phyloP scores from a whole-genome alignment of 2,888 invertebrate species.

The Nephrotoma flavescens region DNA sequence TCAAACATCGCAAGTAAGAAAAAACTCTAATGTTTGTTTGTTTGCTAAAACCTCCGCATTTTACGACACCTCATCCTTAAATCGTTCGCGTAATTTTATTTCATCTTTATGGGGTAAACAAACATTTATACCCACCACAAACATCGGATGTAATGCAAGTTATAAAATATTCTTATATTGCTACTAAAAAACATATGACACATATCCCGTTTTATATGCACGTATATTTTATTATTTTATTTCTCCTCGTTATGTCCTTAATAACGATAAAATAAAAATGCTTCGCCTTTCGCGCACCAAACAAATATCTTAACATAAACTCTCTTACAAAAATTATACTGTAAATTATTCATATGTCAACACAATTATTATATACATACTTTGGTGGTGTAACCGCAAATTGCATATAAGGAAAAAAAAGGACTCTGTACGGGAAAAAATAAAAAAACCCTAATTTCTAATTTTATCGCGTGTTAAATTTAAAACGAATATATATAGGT shows the following conservation, averaged over 20 bases:
- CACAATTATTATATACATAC: background rate
- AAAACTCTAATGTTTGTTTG: background rate
- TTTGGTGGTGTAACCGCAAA: background rate
- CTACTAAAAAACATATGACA: background rate
- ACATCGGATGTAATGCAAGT: background rate
- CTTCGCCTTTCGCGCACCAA: background rate
- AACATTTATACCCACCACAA: background rate
- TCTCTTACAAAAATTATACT: background rate
- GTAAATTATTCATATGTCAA: background rate
- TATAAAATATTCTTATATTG: background rate
- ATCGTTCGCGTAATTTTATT: background rate
- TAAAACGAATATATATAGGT: background rate
- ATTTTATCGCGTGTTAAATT: background rate
- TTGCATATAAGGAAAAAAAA: background rate
- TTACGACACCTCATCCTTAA: background rate
- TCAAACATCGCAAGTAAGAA: background rate
- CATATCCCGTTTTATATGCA: background rate
- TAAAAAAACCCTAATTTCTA: background rate
- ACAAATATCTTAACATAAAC: background rate
- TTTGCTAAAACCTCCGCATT: background rate
- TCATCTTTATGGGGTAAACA: too few relatives aligned
- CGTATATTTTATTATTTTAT: background rate
- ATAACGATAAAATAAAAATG: background rate
- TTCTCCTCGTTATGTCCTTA: background rate
- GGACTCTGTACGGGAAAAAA: background rate